These are phyloP conservation scores for Echiichthys vipera DNA, from an alignment of 2,797 vertebrate genomes.

Conservation along the genomic window DNA sequence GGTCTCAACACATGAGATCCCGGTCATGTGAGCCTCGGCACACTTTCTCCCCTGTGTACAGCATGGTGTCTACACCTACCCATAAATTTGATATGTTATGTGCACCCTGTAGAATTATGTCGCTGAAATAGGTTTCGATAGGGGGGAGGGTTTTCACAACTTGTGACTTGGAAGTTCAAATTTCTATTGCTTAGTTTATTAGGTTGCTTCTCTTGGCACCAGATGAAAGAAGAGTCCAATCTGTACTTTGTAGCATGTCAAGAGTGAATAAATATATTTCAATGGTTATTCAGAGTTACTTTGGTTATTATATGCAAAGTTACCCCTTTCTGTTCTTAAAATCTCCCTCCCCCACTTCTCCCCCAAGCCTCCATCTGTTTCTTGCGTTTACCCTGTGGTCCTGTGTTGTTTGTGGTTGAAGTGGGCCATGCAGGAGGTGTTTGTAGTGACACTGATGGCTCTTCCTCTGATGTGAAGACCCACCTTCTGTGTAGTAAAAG, in stretches of 20 bases:
- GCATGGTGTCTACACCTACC: slow-evolving; percentile 55
- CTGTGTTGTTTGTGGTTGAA: slow-evolving; percentile 69
- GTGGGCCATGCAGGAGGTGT: slow-evolving; percentile 71
- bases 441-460: slow-evolving; percentile 70
- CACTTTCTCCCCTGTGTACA: slow-evolving; percentile 56
- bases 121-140: slow-evolving; percentile 40
- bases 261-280: slow-evolving; percentile 29
- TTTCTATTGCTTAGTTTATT: slow-evolving; percentile 48
- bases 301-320: too few relatives aligned
- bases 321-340: slow-evolving; percentile 15
- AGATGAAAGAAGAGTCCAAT: slow-evolving; percentile 8
- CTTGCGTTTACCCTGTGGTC: slow-evolving; percentile 73
- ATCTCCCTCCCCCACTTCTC: slow-evolving; percentile 29
- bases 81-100: slow-evolving; percentile 59
- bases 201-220: slow-evolving; percentile 30
- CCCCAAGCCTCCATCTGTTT: slow-evolving; percentile 76
- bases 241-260: slow-evolving; percentile 7
- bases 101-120: slow-evolving; percentile 39
- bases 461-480: slow-evolving; percentile 58
- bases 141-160: slow-evolving; percentile 43
- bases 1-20: slow-evolving; percentile 52
- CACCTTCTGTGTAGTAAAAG: slow-evolving; percentile 46
- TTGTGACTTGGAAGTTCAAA: slow-evolving; percentile 47
- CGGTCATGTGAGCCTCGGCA: slow-evolving; percentile 56
- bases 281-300: slow-evolving; percentile 36